phyloP scores from a whole-genome alignment of 64 coral and sea anemone species.

The Acropora tenuis region DNA sequence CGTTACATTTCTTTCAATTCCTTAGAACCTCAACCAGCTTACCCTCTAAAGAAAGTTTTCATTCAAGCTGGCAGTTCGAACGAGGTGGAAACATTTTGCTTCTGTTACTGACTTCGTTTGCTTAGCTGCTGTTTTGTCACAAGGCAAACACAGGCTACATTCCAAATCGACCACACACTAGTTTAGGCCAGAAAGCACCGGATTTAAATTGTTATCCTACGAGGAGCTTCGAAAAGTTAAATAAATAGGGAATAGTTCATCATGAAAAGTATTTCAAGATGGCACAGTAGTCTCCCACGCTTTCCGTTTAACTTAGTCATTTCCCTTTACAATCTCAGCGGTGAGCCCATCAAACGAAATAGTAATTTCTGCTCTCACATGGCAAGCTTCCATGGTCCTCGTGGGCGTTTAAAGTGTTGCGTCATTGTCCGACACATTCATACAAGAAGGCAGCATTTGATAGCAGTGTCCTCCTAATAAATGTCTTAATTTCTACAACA shows the following conservation, averaged over 20 bases:
- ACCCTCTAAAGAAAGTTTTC: too few relatives aligned
- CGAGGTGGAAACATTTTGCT: too few relatives aligned
- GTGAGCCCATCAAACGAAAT: neutral
- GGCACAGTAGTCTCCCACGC: neutral
- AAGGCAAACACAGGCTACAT: neutral
- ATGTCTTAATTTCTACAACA: neutral
- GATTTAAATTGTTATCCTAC: neutral
- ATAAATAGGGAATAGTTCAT: neutral
- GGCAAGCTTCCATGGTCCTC: neutral
- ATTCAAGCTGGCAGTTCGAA: too few relatives aligned
- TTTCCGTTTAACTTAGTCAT: neutral
- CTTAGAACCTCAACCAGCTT: too few relatives aligned
- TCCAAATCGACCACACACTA: neutral
- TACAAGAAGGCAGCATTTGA: neutral
- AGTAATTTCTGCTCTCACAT: neutral
- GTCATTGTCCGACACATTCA: neutral
- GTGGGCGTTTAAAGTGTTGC: neutral
- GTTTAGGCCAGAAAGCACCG: neutral
- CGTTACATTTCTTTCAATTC: too few relatives aligned
- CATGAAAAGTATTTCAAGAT: neutral
- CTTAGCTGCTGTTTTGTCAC: neutral
- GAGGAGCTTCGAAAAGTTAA: neutral
- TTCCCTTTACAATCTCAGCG: neutral
- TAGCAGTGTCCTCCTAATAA: constrained; percentile 7
- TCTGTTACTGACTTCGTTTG: too few relatives aligned